Percentiles rank a stretch among this genome's conserved stretches.
These are phyloP conservation scores for Orientallactaga bullata DNA, from an alignment of 2,113 vertebrate species.

Conservation along the genomic window DNA sequence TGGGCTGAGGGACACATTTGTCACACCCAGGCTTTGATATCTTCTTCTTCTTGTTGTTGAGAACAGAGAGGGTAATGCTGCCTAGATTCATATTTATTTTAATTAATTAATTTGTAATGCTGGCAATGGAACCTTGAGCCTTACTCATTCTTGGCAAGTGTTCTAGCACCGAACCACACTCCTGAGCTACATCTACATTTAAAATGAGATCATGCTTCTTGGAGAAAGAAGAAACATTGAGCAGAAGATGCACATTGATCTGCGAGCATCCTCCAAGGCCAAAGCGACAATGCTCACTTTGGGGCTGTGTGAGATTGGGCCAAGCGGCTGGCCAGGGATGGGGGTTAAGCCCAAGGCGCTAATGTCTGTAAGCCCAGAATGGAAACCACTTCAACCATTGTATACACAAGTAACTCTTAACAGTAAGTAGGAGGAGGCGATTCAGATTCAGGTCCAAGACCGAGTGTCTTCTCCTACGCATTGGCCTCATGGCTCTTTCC, in stretches of 20 bases:
- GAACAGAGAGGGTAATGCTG: conserved; percentile 26
- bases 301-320: neutral
- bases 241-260: conserved; percentile 27
- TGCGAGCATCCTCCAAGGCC: neutral
- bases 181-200: neutral
- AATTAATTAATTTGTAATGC: conserved; percentile 3
- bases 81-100: neutral
- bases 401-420: neutral
- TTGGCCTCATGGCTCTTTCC: neutral
- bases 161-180: neutral
- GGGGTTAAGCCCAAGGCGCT: neutral
- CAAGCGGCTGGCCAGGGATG: neutral
- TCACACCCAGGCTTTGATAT: neutral
- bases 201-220: neutral
- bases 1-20: neutral
- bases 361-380: neutral
- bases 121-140: neutral
- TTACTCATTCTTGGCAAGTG: neutral
- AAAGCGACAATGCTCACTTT: neutral
- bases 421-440: neutral
- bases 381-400: neutral
- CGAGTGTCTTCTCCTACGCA: neutral
- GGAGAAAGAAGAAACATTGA: neutral
- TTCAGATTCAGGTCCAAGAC: neutral
- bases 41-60: neutral